Evolutionary conservation across 1,140 invertebrate genomes (phyloP).

Genomic region (Drosophila guanche): DNA sequence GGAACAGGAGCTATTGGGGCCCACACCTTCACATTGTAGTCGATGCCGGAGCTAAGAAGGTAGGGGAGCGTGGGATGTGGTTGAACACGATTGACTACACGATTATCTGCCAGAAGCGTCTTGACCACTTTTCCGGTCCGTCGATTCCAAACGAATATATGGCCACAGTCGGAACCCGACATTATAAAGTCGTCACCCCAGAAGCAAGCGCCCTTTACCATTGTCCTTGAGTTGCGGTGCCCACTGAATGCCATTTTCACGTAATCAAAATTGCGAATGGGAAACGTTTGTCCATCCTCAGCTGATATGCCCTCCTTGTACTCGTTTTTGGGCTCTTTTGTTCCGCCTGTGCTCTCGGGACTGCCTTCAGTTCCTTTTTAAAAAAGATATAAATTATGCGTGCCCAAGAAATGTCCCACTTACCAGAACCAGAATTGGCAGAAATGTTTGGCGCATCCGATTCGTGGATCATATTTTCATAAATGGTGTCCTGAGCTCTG

Average conservation of each 20-base stretch:
- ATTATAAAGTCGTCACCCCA: conserved; percentile 93
- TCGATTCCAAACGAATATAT: conserved; percentile 89
- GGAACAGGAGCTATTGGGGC: conserved; percentile 87
- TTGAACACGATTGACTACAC: conserved; percentile 94
- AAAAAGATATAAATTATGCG: too few species aligned
- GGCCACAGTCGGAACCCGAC: conserved; percentile 94
- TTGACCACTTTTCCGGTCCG: conserved; percentile 88
- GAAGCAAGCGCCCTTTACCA: conserved; percentile 96
- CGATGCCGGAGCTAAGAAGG: conserved; percentile 94
- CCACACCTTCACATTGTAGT: conserved; percentile 96
- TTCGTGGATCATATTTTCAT: background rate
- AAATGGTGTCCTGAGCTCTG: too few species aligned
- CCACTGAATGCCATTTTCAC: conserved; percentile 91
- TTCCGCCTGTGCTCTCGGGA: too few species aligned
- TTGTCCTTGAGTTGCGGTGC: conserved; percentile 93
- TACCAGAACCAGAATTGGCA: conserved; percentile 18
- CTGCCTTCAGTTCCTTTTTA: too few species aligned
- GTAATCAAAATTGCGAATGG: conserved; percentile 58
- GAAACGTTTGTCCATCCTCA: conserved; percentile 16
- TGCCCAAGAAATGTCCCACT: background rate
- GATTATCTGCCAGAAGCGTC: conserved; percentile 92
- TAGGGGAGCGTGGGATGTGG: conserved; percentile 93
- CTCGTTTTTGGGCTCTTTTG: conserved; percentile 1
- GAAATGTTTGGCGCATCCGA: conserved; percentile 1
- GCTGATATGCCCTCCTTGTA: background rate